Evolutionary conservation across 2,797 vertebrate species (phyloP).

Genomic region (Alosa sapidissima): DNA sequence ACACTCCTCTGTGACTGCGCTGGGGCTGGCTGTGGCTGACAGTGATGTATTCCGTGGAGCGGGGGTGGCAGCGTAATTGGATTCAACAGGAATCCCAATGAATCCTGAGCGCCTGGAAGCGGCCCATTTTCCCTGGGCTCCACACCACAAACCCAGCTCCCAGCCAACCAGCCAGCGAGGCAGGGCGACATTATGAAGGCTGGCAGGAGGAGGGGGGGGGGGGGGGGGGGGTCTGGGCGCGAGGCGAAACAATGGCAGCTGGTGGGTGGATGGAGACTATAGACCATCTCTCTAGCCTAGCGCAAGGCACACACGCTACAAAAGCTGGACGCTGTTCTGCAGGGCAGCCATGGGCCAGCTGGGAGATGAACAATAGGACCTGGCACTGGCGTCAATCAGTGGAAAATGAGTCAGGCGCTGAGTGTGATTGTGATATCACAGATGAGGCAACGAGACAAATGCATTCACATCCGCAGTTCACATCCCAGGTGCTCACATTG

Average conservation of each 20-base stretch:
- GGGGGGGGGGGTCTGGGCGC: no score
- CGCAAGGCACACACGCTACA: neutral
- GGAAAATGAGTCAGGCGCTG: neutral
- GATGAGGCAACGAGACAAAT: no score
- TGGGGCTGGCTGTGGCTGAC: neutral
- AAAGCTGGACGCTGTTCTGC: neutral
- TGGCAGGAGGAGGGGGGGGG: no score
- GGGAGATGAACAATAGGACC: neutral
- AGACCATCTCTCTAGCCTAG: neutral
- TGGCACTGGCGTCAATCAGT: neutral
- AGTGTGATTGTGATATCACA: neutral
- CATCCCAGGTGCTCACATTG: neutral
- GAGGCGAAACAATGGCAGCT: neutral
- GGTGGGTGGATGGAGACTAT: neutral
- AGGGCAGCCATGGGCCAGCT: neutral
- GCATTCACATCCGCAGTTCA: neutral
- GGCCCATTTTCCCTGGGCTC: conserved; percentile 32
- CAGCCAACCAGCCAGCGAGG: no score
- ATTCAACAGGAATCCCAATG: conserved; percentile 65
- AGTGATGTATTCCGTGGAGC: conserved; percentile 38
- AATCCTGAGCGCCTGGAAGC: conserved; percentile 60
- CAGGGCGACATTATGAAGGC: no score
- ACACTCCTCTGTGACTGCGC: neutral
- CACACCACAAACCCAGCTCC: neutral
- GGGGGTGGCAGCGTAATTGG: conserved; percentile 60